Base-by-base conservation (phyloP, 2,888 invertebrate species). In the Xestia rhomboidea region DNA sequence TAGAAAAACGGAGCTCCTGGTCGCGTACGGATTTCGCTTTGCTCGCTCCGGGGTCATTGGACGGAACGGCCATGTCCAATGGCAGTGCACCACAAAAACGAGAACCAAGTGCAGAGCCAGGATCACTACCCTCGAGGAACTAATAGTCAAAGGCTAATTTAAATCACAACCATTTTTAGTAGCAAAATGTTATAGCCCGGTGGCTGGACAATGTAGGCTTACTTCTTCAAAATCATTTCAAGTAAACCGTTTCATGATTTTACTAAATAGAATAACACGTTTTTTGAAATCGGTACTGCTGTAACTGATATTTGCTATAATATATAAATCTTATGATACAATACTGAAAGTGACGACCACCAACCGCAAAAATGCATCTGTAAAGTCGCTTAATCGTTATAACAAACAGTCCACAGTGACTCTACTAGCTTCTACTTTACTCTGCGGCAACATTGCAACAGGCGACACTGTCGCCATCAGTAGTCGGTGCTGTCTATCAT, bases 41-140 rank as follows among this genome's bases (percentile, higher is more conserved):
- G 80, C 87, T 1, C 89, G 87, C 34, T 86, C 87, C 21, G 88
- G 88, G 24, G 74, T 78, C 27, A 63, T 75, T 6, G 88, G 90
- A 0, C 54, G 60, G 24, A 87, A 81, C 27, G 83, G 81, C 24
- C 89, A 85, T 62, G 78, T 78, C 0, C 84, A 91, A 13, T 91
- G 92, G 91, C 92, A 92, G 73, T 92, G 92, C 67, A 85, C 89
- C 41, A 89, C 86, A n/a, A 88, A 89, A 68, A 87, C 84, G 13
- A 85, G 89, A 46, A 90, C 89, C 6, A 90, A 87, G 41, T 92
- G 92, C 54, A 88, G 46, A 76, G 92, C 92, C 0, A 83, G 74
- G 64, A 71, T 92, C 44, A 84, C 89, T 38, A 92, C 92, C 5
- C 21, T 79, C 18, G 85, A 73, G 7, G 51, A 80, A 8, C 0